Percentiles rank a stretch among this genome's conserved stretches.
Evolutionary conservation across 35 echinoderm and acorn worm species (phyloP).

Genomic region (Heliocidaris tuberculata): DNA sequence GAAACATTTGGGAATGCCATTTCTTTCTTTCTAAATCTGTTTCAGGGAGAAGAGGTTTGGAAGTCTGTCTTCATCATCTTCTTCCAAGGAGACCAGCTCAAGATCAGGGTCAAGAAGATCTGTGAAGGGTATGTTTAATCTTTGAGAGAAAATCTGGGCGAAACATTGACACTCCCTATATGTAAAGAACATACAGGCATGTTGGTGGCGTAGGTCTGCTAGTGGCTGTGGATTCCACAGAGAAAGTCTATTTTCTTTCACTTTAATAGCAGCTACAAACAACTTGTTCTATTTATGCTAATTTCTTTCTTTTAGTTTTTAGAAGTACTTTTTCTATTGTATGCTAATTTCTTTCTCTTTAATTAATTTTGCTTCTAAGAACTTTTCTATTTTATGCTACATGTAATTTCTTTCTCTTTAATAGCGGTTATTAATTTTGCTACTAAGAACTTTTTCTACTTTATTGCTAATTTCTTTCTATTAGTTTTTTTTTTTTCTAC

Average conservation of each 20-base stretch:
- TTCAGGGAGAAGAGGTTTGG: constrained; percentile 84
- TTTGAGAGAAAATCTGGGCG: too few species aligned
- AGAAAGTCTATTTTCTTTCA: too few species aligned
- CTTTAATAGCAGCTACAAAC: not conserved
- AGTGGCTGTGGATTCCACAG: too few species aligned
- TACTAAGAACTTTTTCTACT: not conserved
- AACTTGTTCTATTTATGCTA: too few species aligned
- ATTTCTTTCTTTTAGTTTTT: too few species aligned
- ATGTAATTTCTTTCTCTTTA: too few species aligned
- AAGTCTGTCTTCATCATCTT: constrained; percentile 99
- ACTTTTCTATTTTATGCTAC: too few species aligned
- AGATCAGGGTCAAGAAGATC: constrained; percentile 88
- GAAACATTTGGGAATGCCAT: not conserved
- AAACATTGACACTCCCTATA: not conserved
- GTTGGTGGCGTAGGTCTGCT: too few species aligned
- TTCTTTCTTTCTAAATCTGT: not conserved
- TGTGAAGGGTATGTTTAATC: constrained; percentile 90
- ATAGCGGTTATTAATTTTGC: not conserved
- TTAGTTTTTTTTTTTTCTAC: not conserved
- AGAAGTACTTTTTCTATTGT: too few species aligned
- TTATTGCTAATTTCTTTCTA: not conserved
- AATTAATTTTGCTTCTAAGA: too few species aligned
- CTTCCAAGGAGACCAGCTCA: constrained; percentile 96
- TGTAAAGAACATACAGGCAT: too few species aligned
- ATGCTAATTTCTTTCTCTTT: too few species aligned